Percentiles rank a stretch among this genome's conserved stretches.
These are phyloP conservation scores for Tiliacea citrago DNA, from an alignment of 2,888 invertebrate genomes.

Conservation along the genomic window DNA sequence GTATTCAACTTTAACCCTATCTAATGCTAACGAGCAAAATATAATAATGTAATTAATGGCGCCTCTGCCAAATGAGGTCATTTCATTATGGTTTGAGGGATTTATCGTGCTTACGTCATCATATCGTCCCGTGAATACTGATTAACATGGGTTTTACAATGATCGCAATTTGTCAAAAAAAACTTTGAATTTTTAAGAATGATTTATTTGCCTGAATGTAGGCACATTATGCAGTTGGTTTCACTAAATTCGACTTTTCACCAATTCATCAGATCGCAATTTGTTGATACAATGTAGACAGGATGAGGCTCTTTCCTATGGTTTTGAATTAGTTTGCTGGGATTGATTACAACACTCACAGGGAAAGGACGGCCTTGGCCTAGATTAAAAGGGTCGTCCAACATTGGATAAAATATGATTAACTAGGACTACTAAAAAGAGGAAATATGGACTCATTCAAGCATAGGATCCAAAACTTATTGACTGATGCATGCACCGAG, in stretches of 20 bases:
- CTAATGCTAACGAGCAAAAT: conserved; percentile 54
- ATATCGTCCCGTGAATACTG: not conserved
- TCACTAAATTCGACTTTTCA: no score
- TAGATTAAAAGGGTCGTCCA: not conserved
- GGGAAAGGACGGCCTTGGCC: conserved; percentile 13
- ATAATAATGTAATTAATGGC: conserved; percentile 57
- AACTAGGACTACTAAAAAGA: not conserved
- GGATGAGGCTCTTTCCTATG: not conserved
- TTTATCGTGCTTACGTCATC: conserved; percentile 13
- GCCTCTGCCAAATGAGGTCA: conserved; percentile 19
- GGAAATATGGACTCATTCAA: not conserved
- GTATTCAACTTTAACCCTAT: conserved; percentile 45
- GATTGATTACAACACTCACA: conserved; percentile 1
- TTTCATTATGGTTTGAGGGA: conserved; percentile 27
- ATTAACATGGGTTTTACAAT: not conserved
- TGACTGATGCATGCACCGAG: not conserved
- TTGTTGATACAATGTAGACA: not conserved
- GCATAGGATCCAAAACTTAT: not conserved
- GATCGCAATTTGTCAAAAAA: not conserved
- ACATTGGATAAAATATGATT: conserved; percentile 4
- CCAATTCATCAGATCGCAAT: not conserved
- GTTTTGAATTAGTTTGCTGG: not conserved
- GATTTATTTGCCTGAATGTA: no score
- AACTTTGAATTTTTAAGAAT: no score
- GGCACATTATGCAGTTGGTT: no score